These are phyloP conservation scores for Donacobius atricapilla DNA, from an alignment of 2,113 vertebrate species.

Conservation along the genomic window DNA sequence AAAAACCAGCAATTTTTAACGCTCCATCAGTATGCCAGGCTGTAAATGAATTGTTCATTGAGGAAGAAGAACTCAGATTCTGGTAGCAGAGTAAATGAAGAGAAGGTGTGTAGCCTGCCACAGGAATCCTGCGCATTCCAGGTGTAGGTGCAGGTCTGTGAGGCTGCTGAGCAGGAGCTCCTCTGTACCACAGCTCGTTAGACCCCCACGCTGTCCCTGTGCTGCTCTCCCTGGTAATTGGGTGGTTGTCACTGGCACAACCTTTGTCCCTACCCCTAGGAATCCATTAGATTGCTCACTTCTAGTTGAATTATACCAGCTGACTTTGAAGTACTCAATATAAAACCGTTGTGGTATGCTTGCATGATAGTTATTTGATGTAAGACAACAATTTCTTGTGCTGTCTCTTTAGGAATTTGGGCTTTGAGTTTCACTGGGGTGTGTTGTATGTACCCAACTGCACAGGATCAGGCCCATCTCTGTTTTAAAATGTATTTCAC, in stretches of 20 bases:
- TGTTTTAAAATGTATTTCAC: conserved; percentile 2
- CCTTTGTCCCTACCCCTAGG: background rate
- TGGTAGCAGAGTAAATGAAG: background rate
- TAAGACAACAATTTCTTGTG: conserved; percentile 37
- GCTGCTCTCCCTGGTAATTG: background rate
- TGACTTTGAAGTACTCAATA: conserved; percentile 21
- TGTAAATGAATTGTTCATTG: background rate
- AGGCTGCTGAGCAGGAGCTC: background rate
- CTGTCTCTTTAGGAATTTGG: conserved; percentile 38
- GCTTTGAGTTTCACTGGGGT: conserved; percentile 32
- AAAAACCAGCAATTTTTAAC: background rate
- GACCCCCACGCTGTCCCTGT: background rate
- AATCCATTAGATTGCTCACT: conserved; percentile 22
- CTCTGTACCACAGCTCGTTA: background rate
- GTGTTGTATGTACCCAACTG: background rate
- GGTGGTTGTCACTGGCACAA: background rate
- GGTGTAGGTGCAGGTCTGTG: background rate
- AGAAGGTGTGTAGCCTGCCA: background rate
- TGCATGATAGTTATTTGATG: conserved; percentile 45
- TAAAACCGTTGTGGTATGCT: background rate
- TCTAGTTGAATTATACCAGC: conserved; percentile 29
- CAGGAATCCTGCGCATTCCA: background rate
- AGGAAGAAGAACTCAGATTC: background rate
- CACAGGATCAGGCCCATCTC: conserved; percentile 7
- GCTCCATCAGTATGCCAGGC: background rate